Conservation (phyloP, 2,113 vertebrate species). For the Pedionomus torquatus region DNA sequence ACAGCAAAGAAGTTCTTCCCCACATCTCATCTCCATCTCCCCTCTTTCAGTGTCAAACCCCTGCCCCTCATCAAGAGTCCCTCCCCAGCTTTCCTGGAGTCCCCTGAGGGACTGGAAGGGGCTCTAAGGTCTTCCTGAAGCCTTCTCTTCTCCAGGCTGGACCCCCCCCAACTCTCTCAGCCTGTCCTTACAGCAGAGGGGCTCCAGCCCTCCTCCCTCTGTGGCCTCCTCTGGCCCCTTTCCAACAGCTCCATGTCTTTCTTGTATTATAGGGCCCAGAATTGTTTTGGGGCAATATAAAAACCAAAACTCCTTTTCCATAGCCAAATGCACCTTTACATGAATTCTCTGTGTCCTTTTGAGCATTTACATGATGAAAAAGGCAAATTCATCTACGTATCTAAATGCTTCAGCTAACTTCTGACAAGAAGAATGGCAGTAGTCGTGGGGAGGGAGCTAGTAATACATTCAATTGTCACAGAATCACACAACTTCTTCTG, state of each 20-base stretch:
- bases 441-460: not conserved
- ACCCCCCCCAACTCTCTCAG: accelerated
- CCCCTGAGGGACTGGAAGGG: accelerated
- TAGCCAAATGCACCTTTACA: not conserved
- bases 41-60: not conserved
- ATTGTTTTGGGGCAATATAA: not conserved
- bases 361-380: not conserved
- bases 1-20: accelerated
- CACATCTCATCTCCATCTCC: accelerated
- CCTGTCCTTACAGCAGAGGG: not conserved
- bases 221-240: not conserved
- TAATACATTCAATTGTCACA: not conserved
- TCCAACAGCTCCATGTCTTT: not conserved
- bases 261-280: not conserved
- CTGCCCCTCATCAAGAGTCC: not conserved
- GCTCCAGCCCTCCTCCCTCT: not conserved
- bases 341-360: not conserved
- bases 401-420: not conserved
- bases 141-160: not conserved
- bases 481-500: not conserved
- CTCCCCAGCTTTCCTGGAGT: not conserved
- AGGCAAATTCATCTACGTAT: not conserved
- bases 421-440: not conserved
- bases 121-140: not conserved
- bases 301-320: not conserved